phyloP scores from a whole-genome alignment of 2,113 vertebrate species.

The Sprattus sprattus region DNA sequence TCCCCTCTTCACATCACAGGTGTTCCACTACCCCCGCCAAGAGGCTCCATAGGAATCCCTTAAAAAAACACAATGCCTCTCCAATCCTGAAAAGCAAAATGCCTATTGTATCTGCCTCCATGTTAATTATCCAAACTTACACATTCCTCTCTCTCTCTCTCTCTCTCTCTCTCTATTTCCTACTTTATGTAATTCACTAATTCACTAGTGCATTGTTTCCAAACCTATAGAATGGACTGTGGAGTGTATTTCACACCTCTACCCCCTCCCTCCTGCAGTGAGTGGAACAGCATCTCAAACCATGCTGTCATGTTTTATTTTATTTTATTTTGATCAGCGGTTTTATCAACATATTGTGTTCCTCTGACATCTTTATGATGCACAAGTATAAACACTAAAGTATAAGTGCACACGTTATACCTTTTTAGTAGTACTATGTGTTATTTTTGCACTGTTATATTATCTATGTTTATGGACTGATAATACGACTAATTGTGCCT shows the following conservation, averaged over 20 bases:
- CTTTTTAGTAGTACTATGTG: neutral
- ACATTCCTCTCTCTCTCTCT: neutral
- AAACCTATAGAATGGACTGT: neutral
- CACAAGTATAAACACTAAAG: neutral
- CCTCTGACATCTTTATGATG: neutral
- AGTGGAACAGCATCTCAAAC: neutral
- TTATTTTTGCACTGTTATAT: neutral
- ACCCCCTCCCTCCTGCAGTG: neutral
- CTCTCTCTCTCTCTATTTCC: neutral
- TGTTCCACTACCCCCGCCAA: constrained; percentile 32
- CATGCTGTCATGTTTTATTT: neutral
- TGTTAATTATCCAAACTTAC: neutral
- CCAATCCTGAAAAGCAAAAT: constrained; percentile 36
- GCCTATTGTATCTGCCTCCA: constrained; percentile 37
- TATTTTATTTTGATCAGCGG: neutral
- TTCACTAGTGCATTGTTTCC: neutral
- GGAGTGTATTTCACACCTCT: neutral
- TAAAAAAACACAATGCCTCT: constrained; percentile 13
- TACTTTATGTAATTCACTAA: neutral
- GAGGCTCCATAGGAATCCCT: constrained; percentile 29
- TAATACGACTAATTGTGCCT: neutral
- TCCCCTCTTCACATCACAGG: constrained; percentile 34
- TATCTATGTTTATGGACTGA: neutral
- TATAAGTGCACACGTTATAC: too few relatives aligned
- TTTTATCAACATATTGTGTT: neutral